Conservation (phyloP, 1,140 invertebrate species). For the Neomicropteryx cornuta region DNA sequence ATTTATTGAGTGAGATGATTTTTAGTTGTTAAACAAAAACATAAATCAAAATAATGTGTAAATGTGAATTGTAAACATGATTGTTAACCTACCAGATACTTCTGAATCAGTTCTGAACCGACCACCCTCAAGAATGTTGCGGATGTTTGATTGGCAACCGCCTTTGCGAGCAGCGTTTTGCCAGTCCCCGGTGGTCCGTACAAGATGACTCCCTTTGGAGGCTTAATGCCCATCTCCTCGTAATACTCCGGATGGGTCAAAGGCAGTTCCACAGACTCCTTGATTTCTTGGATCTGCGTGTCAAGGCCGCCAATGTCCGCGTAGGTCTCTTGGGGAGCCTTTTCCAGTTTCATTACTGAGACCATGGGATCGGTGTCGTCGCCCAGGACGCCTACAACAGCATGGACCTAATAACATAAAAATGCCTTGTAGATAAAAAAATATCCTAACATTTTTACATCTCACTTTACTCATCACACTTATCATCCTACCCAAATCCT, state of each 20-base stretch:
- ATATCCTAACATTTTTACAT: too few species aligned
- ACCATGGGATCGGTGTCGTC: slow-evolving; percentile 99
- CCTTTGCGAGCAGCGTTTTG: slow-evolving; percentile 96
- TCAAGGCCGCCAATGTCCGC: slow-evolving; percentile 99
- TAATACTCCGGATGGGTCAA: slow-evolving; percentile 99
- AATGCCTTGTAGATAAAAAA: neutral
- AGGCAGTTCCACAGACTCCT: slow-evolving; percentile 97
- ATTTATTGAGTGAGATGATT: neutral
- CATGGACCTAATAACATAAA: slow-evolving; percentile 59
- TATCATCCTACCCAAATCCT: too few species aligned
- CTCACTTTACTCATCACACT: too few species aligned
- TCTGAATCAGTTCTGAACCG: slow-evolving; percentile 98
- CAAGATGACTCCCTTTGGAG: slow-evolving; percentile 97
- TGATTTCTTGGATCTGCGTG: slow-evolving; percentile 97
- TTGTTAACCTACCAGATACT: slow-evolving; percentile 83
- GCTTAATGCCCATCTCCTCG: slow-evolving; percentile 99
- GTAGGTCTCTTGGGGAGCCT: slow-evolving; percentile 99
- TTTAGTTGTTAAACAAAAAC: slow-evolving; percentile 1
- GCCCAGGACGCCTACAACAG: slow-evolving; percentile 94
- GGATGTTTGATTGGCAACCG: slow-evolving; percentile 98
- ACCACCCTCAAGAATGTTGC: slow-evolving; percentile 98
- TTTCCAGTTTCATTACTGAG: slow-evolving; percentile 99
- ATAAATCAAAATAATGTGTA: slow-evolving; percentile 4
- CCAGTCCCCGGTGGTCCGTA: slow-evolving; percentile 98
- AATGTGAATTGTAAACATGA: too few species aligned